Evolutionary conservation across 1,140 invertebrate genomes (phyloP).

Genomic region (Metaphire vulgaris): DNA sequence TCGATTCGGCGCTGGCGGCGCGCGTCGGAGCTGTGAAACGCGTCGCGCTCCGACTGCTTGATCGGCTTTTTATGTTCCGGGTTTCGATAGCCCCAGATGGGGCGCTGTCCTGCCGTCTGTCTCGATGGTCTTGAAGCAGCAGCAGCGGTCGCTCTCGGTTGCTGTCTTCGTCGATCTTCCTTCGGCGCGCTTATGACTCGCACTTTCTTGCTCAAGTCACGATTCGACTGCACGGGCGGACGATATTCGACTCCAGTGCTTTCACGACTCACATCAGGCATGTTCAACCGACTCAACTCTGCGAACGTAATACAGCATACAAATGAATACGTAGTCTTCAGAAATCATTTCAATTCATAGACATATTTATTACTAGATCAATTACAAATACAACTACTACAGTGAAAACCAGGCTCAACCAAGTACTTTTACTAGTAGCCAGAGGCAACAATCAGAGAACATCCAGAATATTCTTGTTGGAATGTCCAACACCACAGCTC

Average conservation of each 20-base stretch:
- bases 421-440: no score
- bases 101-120: slow-evolving; percentile 32
- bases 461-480: no score
- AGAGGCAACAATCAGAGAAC: no score
- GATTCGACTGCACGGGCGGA: slow-evolving; percentile 17
- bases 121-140: slow-evolving; percentile 20
- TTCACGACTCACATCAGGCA: slow-evolving; percentile 26
- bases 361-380: no score
- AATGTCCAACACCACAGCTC: no score
- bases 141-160: slow-evolving; percentile 16
- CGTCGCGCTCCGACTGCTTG: slow-evolving; percentile 48
- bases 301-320: no score
- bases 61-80: slow-evolving; percentile 34
- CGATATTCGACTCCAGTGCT: slow-evolving; percentile 26
- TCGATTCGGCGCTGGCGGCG: not conserved
- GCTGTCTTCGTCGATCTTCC: slow-evolving; percentile 21
- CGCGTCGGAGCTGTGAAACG: slow-evolving; percentile 33
- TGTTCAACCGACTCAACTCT: no score
- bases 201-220: slow-evolving; percentile 33
- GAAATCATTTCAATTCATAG: no score
- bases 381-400: no score
- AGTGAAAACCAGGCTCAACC: no score
- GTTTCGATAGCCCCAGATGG: slow-evolving; percentile 45
- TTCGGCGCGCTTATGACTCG: slow-evolving; percentile 37
- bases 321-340: no score